phyloP scores from a whole-genome alignment of 2,113 vertebrate genomes.

The Albula glossodonta region DNA sequence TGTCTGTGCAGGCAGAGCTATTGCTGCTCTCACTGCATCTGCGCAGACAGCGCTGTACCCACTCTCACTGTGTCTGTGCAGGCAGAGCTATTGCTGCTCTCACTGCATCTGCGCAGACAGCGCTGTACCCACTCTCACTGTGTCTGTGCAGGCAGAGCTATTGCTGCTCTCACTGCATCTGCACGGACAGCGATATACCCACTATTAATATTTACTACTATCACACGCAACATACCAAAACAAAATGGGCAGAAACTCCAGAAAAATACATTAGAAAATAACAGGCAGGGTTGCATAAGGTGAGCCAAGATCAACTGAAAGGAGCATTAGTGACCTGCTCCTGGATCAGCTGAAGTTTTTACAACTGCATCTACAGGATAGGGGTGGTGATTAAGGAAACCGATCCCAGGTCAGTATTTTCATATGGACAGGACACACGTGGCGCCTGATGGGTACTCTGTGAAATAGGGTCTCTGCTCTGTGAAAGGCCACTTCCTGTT shows the following conservation, averaged over 20 bases:
- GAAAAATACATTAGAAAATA: too few relatives aligned
- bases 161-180: constrained; percentile 24
- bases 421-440: too few relatives aligned
- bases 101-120: constrained; percentile 3
- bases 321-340: background rate
- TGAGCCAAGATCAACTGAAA: too few relatives aligned
- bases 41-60: constrained; percentile 3
- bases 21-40: background rate
- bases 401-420: too few relatives aligned
- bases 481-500: too few relatives aligned
- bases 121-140: constrained; percentile 24
- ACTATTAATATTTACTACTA: background rate
- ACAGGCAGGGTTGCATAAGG: too few relatives aligned
- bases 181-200: constrained; percentile 4
- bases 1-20: constrained; percentile 23
- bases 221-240: too few relatives aligned
- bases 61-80: constrained; percentile 31
- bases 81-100: constrained; percentile 16
- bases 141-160: constrained; percentile 23
- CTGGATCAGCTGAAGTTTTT: background rate
- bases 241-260: too few relatives aligned
- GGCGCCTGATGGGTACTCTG: too few relatives aligned
- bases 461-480: too few relatives aligned
- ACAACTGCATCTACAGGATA: background rate
- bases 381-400: too few relatives aligned